Conservation (phyloP, 2,888 invertebrate genomes). For the Dryobotodes eremita region DNA sequence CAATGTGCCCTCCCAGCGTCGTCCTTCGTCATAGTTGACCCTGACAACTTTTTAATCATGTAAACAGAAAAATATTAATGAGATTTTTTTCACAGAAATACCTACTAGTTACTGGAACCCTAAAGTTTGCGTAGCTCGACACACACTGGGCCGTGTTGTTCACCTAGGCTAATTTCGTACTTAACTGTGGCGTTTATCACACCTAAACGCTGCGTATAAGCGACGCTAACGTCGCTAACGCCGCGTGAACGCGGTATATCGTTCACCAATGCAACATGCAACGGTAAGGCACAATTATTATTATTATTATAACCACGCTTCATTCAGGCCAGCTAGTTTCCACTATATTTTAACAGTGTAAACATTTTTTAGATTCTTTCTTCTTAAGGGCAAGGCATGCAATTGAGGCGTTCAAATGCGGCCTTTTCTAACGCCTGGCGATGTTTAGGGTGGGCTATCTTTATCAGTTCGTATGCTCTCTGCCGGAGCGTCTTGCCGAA, state of each 20-base stretch:
- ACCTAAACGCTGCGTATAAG: neutral
- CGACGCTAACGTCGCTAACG: neutral
- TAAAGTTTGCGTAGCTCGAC: neutral
- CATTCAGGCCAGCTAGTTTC: conserved; percentile 2
- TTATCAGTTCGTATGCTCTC: conserved; percentile 96
- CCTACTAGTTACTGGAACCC: neutral
- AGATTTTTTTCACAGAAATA: neutral
- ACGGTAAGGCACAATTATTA: neutral
- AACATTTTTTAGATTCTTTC: neutral
- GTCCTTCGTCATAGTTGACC: neutral
- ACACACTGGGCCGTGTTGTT: neutral
- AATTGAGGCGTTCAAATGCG: conserved; percentile 96
- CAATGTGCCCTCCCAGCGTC: neutral
- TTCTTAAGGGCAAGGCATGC: conserved; percentile 92
- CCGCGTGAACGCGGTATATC: neutral
- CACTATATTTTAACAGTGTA: neutral
- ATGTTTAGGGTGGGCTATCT: conserved; percentile 97
- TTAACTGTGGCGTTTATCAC: neutral
- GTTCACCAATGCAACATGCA: neutral
- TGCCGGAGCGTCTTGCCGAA: conserved; percentile 97
- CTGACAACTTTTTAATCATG: neutral
- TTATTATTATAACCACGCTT: neutral
- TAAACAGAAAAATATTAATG: neutral
- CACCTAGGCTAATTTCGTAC: neutral
- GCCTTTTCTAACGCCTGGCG: conserved; percentile 95